Percentiles rank a stretch among this genome's conserved stretches.
Evolutionary conservation across 2,888 invertebrate species (phyloP).

Genomic region (Trachelus tabidus): DNA sequence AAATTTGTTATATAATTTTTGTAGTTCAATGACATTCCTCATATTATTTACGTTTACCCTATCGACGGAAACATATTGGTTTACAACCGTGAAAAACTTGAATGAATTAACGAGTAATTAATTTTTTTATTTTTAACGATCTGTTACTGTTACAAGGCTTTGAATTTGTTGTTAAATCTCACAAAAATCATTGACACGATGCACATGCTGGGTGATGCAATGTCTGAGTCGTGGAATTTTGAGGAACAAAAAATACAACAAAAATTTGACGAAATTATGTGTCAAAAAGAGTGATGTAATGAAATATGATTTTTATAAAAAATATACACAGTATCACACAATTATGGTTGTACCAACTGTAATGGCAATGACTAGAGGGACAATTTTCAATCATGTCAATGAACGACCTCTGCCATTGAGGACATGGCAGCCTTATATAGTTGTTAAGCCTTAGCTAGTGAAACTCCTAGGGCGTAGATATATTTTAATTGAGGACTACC

Average conservation of each 20-base stretch:
- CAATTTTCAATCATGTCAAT: not conserved
- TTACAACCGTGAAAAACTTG: not conserved
- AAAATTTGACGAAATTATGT: not conserved
- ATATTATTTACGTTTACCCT: no score
- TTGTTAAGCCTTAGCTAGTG: no score
- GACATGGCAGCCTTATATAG: conserved; percentile 9
- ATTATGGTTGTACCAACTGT: no score
- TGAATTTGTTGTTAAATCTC: fast-evolving
- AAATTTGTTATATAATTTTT: no score
- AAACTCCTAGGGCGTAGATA: no score
- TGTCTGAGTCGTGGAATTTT: not conserved
- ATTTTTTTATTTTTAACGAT: conserved; percentile 10
- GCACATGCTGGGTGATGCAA: not conserved
- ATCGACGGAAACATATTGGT: no score
- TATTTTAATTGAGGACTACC: no score
- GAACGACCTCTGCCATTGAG: conserved; percentile 8
- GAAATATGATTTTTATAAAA: no score
- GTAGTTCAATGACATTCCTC: no score
- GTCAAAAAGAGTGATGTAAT: no score
- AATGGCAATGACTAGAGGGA: no score
- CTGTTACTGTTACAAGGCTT: conserved; percentile 15
- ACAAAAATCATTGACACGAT: not conserved
- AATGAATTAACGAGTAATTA: not conserved
- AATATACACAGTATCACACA: no score
- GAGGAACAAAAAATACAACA: not conserved